Evolutionary conservation across 1,140 invertebrate species (phyloP).

Genomic region (Hyphantria cunea): DNA sequence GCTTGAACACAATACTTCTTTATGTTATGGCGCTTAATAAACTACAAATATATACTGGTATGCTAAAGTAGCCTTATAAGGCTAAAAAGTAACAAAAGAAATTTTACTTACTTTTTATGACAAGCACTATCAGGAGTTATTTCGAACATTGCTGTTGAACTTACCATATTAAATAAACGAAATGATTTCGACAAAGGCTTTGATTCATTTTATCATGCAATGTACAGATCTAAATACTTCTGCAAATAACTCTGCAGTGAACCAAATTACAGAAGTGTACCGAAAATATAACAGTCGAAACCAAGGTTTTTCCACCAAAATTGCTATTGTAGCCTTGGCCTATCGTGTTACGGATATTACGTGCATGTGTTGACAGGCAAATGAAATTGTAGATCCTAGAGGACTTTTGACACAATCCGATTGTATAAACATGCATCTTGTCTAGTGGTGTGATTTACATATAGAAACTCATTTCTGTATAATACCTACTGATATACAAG

Average conservation of each 20-base stretch:
- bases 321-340: conserved; percentile 2
- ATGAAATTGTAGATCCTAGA: conserved; percentile 9
- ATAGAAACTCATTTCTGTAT: background rate
- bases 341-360: conserved; percentile 18
- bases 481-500: background rate
- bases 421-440: conserved; percentile 7
- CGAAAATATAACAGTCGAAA: background rate
- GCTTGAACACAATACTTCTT: too few species aligned
- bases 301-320: conserved; percentile 2
- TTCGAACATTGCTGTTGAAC: too few species aligned
- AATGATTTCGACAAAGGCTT: too few species aligned
- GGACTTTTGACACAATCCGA: conserved; percentile 15
- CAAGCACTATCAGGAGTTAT: too few species aligned
- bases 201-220: too few species aligned
- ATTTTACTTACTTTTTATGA: too few species aligned
- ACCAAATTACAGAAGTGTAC: background rate
- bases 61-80: too few species aligned
- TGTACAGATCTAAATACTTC: background rate
- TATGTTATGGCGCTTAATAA: too few species aligned
- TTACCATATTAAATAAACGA: too few species aligned
- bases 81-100: too few species aligned
- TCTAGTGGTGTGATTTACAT: background rate
- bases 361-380: conserved; percentile 19
- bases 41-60: too few species aligned
- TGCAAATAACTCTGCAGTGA: background rate